These are phyloP conservation scores for Neelides folsomi DNA, from an alignment of 2,888 invertebrate species.

Conservation along the genomic window DNA sequence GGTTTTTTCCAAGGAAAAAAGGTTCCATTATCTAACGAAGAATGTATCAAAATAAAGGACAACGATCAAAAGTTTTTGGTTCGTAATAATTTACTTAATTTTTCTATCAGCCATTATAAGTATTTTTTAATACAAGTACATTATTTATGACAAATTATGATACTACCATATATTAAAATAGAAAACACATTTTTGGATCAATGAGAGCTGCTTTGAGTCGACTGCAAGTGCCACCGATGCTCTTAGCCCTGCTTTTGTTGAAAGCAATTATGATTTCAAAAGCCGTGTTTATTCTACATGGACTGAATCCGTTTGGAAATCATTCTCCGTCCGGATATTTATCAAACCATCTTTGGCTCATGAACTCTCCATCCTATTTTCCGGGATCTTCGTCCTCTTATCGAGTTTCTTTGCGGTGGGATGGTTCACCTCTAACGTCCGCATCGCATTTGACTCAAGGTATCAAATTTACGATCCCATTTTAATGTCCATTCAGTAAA, in stretches of 20 bases:
- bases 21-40: too few species aligned
- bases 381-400: constrained; percentile 43
- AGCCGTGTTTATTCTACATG: constrained; percentile 69
- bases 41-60: too few species aligned
- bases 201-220: constrained; percentile 57
- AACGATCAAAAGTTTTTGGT: too few species aligned
- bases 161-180: too few species aligned
- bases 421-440: constrained; percentile 28
- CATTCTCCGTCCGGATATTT: constrained; percentile 62
- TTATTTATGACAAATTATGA: too few species aligned
- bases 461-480: constrained; percentile 8
- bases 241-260: constrained; percentile 64
- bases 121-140: too few species aligned
- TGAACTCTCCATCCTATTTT: constrained; percentile 44
- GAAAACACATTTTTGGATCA: constrained; percentile 31
- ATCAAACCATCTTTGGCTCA: constrained; percentile 50
- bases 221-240: constrained; percentile 62
- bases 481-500: too few species aligned
- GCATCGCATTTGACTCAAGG: constrained; percentile 31
- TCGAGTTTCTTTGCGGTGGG: constrained; percentile 43
- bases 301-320: constrained; percentile 76
- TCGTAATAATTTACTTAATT: too few species aligned
- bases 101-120: too few species aligned
- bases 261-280: constrained; percentile 58
- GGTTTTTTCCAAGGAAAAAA: constrained; percentile 44